A percentile compares a stretch with the other conserved stretches of the same genome.
Evolutionary conservation across 2,113 vertebrate genomes (phyloP).

Genomic region (rat (Rattus norvegicus)): GRCr8 NC_086020.1:195084001-195084500

Average conservation of each 20-base stretch:
- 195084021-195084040: neutral
- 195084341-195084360: neutral
- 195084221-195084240: slow-evolving; percentile 15
- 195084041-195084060: neutral
- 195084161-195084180: too few species aligned
- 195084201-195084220: neutral
- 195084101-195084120: neutral
- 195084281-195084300: neutral
- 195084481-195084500: slow-evolving; percentile 50
- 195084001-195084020: slow-evolving; percentile 36
- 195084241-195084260: neutral
- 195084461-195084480: slow-evolving; percentile 28
- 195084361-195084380: neutral
- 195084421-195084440: neutral
- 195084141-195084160: neutral
- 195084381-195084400: neutral
- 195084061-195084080: neutral
- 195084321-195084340: neutral
- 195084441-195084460: slow-evolving; percentile 32
- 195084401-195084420: neutral
- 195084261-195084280: neutral
- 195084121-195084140: neutral
- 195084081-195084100: neutral
- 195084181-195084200: neutral
- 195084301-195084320: neutral